Percentiles rank a stretch among this genome's conserved stretches.
Evolutionary conservation across 2,888 invertebrate species (phyloP).

Genomic region (Leptodirus hochenwartii): DNA sequence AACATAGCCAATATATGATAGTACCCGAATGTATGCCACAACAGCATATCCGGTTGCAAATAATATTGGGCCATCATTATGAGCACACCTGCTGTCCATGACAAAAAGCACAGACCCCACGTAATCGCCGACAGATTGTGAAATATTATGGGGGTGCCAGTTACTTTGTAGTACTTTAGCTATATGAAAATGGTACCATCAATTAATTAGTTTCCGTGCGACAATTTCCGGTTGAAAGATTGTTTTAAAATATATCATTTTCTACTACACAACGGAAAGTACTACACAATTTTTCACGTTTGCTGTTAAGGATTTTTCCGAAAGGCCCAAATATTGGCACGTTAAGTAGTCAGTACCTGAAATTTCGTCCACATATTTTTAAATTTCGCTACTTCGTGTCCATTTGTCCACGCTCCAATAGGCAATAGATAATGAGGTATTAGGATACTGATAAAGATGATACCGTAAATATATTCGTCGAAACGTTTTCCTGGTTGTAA

Average conservation of each 20-base stretch:
- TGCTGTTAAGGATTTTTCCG: no score
- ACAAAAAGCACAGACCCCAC: slow-evolving; percentile 44
- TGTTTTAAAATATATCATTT: no score
- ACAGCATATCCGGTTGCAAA: slow-evolving; percentile 48
- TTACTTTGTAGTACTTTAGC: slow-evolving; percentile 40
- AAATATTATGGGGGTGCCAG: slow-evolving; percentile 45
- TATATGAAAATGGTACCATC: slow-evolving; percentile 21
- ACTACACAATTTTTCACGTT: no score
- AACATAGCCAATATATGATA: slow-evolving; percentile 58
- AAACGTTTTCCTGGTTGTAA: slow-evolving; percentile 39
- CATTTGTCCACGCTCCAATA: slow-evolving; percentile 51
- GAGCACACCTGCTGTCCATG: slow-evolving; percentile 44
- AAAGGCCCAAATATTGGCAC: no score
- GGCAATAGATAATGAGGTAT: slow-evolving; percentile 53
- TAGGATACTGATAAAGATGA: slow-evolving; percentile 52
- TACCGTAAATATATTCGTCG: slow-evolving; percentile 56
- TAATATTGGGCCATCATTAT: slow-evolving; percentile 52
- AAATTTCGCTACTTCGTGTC: slow-evolving; percentile 49
- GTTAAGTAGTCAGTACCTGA: no score
- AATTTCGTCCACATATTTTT: slow-evolving; percentile 67
- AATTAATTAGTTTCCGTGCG: no score
- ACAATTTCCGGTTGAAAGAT: no score
- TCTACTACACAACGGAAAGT: no score
- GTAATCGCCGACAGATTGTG: slow-evolving; percentile 42
- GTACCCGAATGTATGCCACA: slow-evolving; percentile 57